Base-by-base conservation (phyloP, 2,888 invertebrate species). In the Drosophila eohydei region DNA sequence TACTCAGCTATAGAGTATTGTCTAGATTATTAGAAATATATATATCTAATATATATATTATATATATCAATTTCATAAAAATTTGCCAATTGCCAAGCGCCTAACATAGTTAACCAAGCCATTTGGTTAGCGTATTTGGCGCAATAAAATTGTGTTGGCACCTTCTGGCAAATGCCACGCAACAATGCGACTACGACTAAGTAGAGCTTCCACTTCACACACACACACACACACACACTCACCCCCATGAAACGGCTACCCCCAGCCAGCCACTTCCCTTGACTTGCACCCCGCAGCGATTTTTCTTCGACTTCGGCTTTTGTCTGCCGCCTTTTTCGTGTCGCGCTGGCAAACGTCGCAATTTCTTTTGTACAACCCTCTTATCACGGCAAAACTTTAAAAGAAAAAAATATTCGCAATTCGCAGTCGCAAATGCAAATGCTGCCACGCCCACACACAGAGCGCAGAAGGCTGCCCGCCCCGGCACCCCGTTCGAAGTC, bases 111-210 rank as follows among this genome's bases (percentile, higher is more conserved):
- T 30, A 9, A 1, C 3, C 14, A 32, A 62, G 61, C 69, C 50
- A 9, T 28, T 36, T 21, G 2, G 55, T 21, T 48, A 84, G 87
- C 36, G 84, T 74, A 80, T 71, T 30, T 54, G 52, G 60, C 51
- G 78, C 87, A 89, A 84, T 84, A 89, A 84, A 84, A 84, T 84
- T 84, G 84, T 84, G 89, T 84, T 84, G 84, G 84, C 84, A 84
- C 84, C 89, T 84, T 84, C 89, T 84, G 84, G 89, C 84, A 79
- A 83, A 89, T 84, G 89, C 79, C 75, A 83, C 80, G 83, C 78
- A 73, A 83, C 83, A 83, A 88, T 88, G 78, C 80, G 83, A 88
- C 82, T 73, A 72, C 62, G 21, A 84, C 75, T 88, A 88, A 88
- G 88, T 88, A 82, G 78, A 85, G 71, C 66, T 74, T 60, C 62